Evolutionary conservation across 2,797 vertebrate species (phyloP).

Genomic region (Hylomyscus alleni): DNA sequence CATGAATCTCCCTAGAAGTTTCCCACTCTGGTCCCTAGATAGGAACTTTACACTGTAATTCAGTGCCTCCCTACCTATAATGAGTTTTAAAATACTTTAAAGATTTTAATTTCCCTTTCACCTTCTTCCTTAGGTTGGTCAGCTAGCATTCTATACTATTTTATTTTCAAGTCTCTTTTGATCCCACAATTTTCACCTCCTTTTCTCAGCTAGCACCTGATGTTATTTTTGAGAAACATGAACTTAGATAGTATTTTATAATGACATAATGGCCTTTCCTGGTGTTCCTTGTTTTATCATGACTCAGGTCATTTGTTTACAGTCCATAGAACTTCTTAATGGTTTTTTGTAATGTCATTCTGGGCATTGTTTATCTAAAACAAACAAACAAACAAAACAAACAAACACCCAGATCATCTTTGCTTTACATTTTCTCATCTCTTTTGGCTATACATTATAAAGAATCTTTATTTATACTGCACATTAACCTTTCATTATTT

Average conservation of each 20-base stretch:
- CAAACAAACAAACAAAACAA: neutral
- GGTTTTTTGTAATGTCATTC: neutral
- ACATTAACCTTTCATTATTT: neutral
- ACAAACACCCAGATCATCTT: neutral
- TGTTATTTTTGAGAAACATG: neutral
- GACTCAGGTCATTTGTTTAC: neutral
- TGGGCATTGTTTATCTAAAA: neutral
- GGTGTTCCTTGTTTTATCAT: neutral
- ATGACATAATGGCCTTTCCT: neutral
- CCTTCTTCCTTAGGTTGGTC: constrained; percentile 16
- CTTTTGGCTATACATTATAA: neutral
- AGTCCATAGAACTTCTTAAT: too few relatives aligned
- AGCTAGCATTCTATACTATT: neutral
- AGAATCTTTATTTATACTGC: neutral
- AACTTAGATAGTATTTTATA: neutral
- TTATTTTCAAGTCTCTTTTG: constrained; percentile 3
- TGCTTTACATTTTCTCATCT: neutral
- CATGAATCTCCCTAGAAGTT: neutral
- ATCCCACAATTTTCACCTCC: neutral
- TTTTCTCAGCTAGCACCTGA: neutral
- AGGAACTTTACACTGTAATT: neutral
- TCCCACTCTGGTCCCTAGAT: neutral
- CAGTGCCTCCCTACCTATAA: neutral
- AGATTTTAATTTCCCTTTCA: constrained; percentile 17
- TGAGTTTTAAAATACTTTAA: constrained; percentile 27